Percentiles rank a stretch among this genome's conserved stretches.
These are phyloP conservation scores for Augiades crinisus DNA, from an alignment of 2,888 invertebrate genomes.

Conservation along the genomic window DNA sequence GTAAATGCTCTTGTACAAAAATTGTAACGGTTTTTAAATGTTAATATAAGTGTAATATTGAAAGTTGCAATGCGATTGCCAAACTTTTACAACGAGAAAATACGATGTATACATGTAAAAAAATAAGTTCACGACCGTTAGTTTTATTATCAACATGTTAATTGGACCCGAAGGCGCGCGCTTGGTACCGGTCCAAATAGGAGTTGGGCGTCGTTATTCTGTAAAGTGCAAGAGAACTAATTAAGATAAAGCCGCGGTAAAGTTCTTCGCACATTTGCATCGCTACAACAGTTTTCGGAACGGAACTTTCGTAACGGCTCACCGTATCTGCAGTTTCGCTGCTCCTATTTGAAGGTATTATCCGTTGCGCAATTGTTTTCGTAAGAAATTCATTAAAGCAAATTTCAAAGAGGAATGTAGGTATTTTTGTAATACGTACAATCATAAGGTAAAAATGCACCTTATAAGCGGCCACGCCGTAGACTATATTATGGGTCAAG, in stretches of 20 bases:
- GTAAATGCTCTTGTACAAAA: too few relatives aligned
- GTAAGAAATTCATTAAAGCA: not conserved
- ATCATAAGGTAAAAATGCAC: too few relatives aligned
- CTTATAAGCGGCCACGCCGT: too few relatives aligned
- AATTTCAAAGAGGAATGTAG: too few relatives aligned
- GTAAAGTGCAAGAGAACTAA: slow-evolving; percentile 29
- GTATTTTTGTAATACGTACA: too few relatives aligned
- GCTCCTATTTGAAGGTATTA: slow-evolving; percentile 6
- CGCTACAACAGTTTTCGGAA: slow-evolving; percentile 24
- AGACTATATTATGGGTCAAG: too few relatives aligned
- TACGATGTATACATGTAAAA: slow-evolving; percentile 30
- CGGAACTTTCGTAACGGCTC: slow-evolving; percentile 16
- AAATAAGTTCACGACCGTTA: slow-evolving; percentile 40
- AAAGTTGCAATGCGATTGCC: slow-evolving; percentile 6
- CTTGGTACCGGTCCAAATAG: slow-evolving; percentile 70
- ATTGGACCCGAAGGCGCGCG: slow-evolving; percentile 59
- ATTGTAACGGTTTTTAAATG: not conserved
- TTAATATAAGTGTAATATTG: slow-evolving; percentile 6
- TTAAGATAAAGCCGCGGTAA: slow-evolving; percentile 22
- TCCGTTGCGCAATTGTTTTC: slow-evolving; percentile 13
- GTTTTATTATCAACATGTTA: slow-evolving; percentile 69
- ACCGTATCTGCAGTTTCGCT: slow-evolving; percentile 13
- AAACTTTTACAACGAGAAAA: slow-evolving; percentile 30
- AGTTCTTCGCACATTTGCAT: slow-evolving; percentile 27
- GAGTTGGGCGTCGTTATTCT: slow-evolving; percentile 35